Base-by-base conservation (phyloP, 2,797 vertebrate genomes). In the Enteromius argenteus region DNA sequence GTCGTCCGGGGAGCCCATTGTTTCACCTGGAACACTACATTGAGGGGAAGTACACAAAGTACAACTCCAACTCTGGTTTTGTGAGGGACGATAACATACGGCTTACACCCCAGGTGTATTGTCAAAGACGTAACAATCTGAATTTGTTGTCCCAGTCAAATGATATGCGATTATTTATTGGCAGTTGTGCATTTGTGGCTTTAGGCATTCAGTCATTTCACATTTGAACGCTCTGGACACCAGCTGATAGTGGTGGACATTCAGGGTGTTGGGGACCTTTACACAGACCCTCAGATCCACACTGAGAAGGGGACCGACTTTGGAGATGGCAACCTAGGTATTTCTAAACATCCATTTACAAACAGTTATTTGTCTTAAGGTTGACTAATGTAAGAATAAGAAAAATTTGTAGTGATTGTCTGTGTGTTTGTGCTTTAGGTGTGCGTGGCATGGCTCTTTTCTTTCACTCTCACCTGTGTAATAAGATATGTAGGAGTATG, bases 11-110 rank as follows among this genome's bases (percentile, higher is more conserved):
- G 15, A 95, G 95, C 80, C 97, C 98, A 4, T 93, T 99, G 3
- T 99, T 96, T 91, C 98, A 99, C 84, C 91, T 99, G 92, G 98
- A 99, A n/a, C 98, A 99, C 90, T 99, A 97, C 92, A 99, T 99
- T 2, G 98, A 99, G 92, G 98, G 98, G 80, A 98, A 99, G 87
- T 99, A 99, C 94, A 98, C 98, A 90, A 99, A 99, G 88, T 99
- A 99, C 92, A 99, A 99, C 95, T 99, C 98, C 74, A 99, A 99
- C 94, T 99, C 98, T 0, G 98, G 98, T 85, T 99, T 99, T 1
- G 98, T 99, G 84, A 95, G 95, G 17, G 98, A 99, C 0, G 97
- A 99, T 89, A 97, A 97, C 94, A 94, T 99, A 88, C 95, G 98
- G 19, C 96, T 99, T 58, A 99, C 98, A 0, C 98, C 98, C 0